Percentiles rank a stretch among this genome's conserved stretches.
These are phyloP conservation scores for Amitus sp. DNA, from an alignment of 2,888 invertebrate species.

Conservation along the genomic window DNA sequence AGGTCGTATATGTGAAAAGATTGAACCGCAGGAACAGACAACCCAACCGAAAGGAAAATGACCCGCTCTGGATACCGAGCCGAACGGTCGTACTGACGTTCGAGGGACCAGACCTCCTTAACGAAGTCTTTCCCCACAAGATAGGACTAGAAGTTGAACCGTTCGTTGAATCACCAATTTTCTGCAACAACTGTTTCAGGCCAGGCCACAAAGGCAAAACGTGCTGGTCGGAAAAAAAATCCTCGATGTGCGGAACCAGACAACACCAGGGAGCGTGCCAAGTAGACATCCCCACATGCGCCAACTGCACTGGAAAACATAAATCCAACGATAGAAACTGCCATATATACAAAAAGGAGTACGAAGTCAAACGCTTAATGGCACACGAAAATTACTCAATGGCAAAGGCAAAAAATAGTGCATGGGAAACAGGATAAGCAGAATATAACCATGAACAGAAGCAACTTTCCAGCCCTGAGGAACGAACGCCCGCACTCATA, in stretches of 20 bases:
- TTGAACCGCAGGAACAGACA: neutral
- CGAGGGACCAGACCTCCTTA: neutral
- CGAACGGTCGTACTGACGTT: neutral
- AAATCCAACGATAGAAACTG: neutral
- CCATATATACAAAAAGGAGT: neutral
- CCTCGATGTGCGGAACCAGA: neutral
- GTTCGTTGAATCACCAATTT: neutral
- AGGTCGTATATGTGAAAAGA: neutral
- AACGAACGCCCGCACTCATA: neutral
- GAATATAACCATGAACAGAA: neutral
- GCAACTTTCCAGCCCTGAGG: neutral
- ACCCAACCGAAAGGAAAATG: neutral
- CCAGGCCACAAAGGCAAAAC: neutral
- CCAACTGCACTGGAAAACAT: no score
- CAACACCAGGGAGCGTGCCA: neutral
- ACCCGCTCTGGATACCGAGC: neutral
- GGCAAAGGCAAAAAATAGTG: neutral
- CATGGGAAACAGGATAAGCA: neutral
- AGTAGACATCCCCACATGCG: no score
- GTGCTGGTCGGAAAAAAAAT: neutral
- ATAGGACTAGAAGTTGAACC: neutral
- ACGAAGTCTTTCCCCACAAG: neutral
- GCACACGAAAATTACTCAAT: neutral
- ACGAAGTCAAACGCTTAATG: neutral
- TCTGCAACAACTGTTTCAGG: neutral